Evolutionary conservation across 1,140 invertebrate species (phyloP).

Genomic region (Heliconius himera): DNA sequence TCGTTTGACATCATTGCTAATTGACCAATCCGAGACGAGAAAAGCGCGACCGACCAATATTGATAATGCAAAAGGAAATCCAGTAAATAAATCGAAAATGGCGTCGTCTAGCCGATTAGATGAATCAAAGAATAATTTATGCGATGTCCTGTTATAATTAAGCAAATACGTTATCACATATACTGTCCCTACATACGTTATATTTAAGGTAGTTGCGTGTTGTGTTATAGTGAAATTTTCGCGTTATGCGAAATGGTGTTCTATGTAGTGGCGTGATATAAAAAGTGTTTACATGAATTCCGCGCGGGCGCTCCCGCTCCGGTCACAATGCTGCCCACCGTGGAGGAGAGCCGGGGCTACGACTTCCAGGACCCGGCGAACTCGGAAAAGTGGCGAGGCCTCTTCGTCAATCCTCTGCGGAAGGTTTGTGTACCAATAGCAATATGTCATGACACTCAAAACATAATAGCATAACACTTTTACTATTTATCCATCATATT

Average conservation of each 20-base stretch:
- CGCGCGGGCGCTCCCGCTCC: constrained; percentile 50
- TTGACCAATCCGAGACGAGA: constrained; percentile 40
- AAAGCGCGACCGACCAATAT: constrained; percentile 31
- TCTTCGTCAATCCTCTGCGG: constrained; percentile 90
- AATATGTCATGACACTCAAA: constrained; percentile 52
- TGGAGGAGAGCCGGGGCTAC: constrained; percentile 87
- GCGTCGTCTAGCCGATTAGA: constrained; percentile 77
- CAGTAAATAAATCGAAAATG: constrained; percentile 77
- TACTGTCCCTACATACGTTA: constrained; percentile 37
- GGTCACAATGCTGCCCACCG: constrained; percentile 78
- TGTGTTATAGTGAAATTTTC: constrained; percentile 44
- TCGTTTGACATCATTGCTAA: constrained; percentile 45
- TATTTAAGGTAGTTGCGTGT: constrained; percentile 45
- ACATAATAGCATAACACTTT: constrained; percentile 31
- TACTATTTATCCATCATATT: constrained; percentile 20
- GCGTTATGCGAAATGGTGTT: constrained; percentile 60
- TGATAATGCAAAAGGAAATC: constrained; percentile 52
- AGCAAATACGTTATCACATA: constrained; percentile 44
- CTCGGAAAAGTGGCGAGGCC: constrained; percentile 92
- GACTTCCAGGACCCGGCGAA: constrained; percentile 95
- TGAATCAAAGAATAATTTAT: constrained; percentile 67
- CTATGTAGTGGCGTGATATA: constrained; percentile 61
- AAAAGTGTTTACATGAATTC: constrained; percentile 74
- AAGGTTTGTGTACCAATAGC: constrained; percentile 83
- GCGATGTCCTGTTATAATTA: constrained; percentile 56